phyloP scores from a whole-genome alignment of 2,888 invertebrate species.

The Hedychridium roseum region DNA sequence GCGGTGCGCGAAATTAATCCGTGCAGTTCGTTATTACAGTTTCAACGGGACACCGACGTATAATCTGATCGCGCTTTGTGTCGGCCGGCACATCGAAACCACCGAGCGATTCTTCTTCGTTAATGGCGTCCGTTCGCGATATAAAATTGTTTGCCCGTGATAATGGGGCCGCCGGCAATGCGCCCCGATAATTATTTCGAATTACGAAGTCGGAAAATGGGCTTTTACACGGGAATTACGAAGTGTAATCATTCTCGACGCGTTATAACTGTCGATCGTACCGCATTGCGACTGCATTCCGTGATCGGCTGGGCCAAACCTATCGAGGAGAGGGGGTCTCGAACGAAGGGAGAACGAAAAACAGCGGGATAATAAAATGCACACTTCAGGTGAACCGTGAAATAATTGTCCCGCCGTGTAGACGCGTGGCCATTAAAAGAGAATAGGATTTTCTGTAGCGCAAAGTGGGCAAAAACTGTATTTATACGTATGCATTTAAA shows the following conservation, averaged over 20 bases:
- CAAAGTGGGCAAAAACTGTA: no score
- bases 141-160: conserved; percentile 46
- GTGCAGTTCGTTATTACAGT: conserved; percentile 42
- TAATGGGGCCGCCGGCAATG: conserved; percentile 46
- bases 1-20: conserved; percentile 41
- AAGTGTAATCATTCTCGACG: conserved; percentile 42
- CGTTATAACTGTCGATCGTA: conserved; percentile 41
- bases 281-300: conserved; percentile 34
- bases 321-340: no score
- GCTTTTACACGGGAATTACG: conserved; percentile 45
- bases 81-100: conserved; percentile 43
- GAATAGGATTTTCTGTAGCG: no score
- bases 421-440: no score
- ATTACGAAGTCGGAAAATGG: conserved; percentile 46
- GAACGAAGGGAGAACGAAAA: no score
- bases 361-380: no score
- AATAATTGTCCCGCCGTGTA: no score
- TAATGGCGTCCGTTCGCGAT: conserved; percentile 46
- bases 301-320: no score
- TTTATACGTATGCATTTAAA: no score
- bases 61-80: conserved; percentile 42
- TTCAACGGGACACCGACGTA: conserved; percentile 33
- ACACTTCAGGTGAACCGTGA: no score
- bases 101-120: conserved; percentile 44
- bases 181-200: conserved; percentile 46